A percentile compares a stretch with the other conserved stretches of the same genome.
Conservation (phyloP, 1,140 invertebrate genomes). For the Drosophila repleta region DNA sequence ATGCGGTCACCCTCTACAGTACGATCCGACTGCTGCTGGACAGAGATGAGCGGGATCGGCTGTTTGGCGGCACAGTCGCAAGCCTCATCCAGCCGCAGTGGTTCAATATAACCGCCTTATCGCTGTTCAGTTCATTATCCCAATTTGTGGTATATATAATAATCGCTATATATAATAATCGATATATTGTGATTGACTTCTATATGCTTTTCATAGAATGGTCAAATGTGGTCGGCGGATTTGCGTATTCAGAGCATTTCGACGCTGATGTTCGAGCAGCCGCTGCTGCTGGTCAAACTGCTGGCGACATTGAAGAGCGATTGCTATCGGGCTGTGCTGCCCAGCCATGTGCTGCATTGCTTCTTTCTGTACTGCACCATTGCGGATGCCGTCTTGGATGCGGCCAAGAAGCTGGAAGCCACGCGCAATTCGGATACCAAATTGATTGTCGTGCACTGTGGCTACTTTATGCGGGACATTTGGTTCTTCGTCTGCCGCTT, state of each 20-base stretch:
- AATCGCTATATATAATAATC: background rate
- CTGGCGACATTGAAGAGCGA: conserved; percentile 58
- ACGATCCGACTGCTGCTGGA: conserved; percentile 39
- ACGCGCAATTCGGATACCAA: background rate
- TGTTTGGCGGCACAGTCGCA: conserved; percentile 23
- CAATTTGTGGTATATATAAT: conserved; percentile 28
- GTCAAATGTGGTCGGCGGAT: background rate
- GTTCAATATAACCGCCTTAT: conserved; percentile 33
- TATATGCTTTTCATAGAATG: background rate
- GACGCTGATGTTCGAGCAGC: conserved; percentile 44
- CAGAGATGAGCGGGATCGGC: conserved; percentile 22
- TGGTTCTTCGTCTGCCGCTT: conserved; percentile 62
- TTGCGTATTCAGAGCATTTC: conserved; percentile 37
- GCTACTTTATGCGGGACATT: conserved; percentile 58
- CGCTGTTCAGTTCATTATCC: conserved; percentile 41
- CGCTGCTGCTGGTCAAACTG: conserved; percentile 54
- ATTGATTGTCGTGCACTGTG: conserved; percentile 8
- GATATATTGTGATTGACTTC: background rate
- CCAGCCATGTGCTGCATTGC: conserved; percentile 39
- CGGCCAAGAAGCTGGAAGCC: background rate
- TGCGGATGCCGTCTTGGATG: conserved; percentile 58
- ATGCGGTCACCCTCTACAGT: conserved; percentile 40
- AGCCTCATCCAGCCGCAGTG: conserved; percentile 18
- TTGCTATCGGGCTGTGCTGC: conserved; percentile 48
- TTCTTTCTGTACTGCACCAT: conserved; percentile 60